Percentiles rank a stretch among this genome's conserved stretches.
Conservation (phyloP, 2,888 invertebrate species). For the Apantesis nais region DNA sequence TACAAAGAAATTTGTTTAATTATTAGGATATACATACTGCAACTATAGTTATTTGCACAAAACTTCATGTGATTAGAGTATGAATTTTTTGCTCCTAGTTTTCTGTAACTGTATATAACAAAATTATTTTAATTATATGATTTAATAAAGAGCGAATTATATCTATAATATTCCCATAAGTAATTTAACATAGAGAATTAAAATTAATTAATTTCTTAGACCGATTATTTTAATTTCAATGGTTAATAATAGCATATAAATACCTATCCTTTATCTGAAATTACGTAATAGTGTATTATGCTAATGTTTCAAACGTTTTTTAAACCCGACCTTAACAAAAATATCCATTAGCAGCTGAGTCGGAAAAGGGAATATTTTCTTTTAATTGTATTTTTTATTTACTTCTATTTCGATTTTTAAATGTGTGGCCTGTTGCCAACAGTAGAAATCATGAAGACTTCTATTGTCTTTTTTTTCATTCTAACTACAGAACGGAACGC, state of each 20-base stretch:
- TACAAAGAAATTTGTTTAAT: too few relatives aligned
- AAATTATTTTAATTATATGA: too few relatives aligned
- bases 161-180: conserved; percentile 11
- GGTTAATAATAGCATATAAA: background rate
- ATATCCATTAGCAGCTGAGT: background rate
- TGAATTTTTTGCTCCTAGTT: too few relatives aligned
- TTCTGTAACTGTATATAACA: too few relatives aligned
- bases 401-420: background rate
- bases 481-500: background rate
- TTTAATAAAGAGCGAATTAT: conserved; percentile 10
- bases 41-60: too few relatives aligned
- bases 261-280: background rate
- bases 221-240: conserved; percentile 14
- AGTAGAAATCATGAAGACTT: background rate
- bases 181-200: conserved; percentile 20
- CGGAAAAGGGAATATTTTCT: background rate
- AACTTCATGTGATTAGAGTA: too few relatives aligned
- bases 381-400: background rate
- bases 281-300: background rate
- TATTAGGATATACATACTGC: too few relatives aligned
- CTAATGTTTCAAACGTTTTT: background rate
- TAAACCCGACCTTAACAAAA: background rate
- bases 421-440: background rate
- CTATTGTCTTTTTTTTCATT: background rate
- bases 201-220: conserved; percentile 14